These are phyloP conservation scores for Drosophila quinaria DNA, from an alignment of 2,888 invertebrate species.

Conservation along the genomic window DNA sequence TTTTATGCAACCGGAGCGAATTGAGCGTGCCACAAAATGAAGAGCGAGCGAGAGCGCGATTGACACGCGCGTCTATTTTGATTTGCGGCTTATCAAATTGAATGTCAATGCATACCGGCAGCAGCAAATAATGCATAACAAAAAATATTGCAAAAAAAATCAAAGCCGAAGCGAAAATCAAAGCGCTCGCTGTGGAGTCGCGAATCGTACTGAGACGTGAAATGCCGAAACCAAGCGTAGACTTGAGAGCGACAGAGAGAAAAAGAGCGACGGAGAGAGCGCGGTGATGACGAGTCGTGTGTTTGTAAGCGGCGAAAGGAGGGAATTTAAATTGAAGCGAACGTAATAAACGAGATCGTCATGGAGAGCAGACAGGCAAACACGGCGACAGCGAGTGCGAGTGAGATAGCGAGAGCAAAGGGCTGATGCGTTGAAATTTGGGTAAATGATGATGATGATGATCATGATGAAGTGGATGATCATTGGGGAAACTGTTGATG, in stretches of 20 bases:
- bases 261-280: background rate
- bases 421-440: slow-evolving; percentile 30
- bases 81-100: slow-evolving; percentile 73
- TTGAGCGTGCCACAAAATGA: slow-evolving; percentile 21
- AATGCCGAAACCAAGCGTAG: slow-evolving; percentile 40
- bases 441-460: slow-evolving; percentile 27
- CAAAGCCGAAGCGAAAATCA: slow-evolving; percentile 37
- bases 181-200: slow-evolving; percentile 56
- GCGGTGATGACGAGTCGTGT: slow-evolving; percentile 32
- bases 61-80: slow-evolving; percentile 51
- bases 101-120: slow-evolving; percentile 69
- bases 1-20: slow-evolving; percentile 73
- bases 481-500: slow-evolving; percentile 23
- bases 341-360: slow-evolving; percentile 55
- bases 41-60: slow-evolving; percentile 19
- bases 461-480: slow-evolving; percentile 9
- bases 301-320: slow-evolving; percentile 38
- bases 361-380: slow-evolving; percentile 12
- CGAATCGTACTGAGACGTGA: slow-evolving; percentile 59
- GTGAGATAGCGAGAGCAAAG: slow-evolving; percentile 8
- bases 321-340: slow-evolving; percentile 63
- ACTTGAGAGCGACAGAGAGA: slow-evolving; percentile 19
- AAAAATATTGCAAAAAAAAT: slow-evolving; percentile 29
- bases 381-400: background rate
- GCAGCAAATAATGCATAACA: slow-evolving; percentile 52